These are phyloP conservation scores for Salvator merianae DNA, from an alignment of 2,113 vertebrate genomes.

Conservation along the genomic window DNA sequence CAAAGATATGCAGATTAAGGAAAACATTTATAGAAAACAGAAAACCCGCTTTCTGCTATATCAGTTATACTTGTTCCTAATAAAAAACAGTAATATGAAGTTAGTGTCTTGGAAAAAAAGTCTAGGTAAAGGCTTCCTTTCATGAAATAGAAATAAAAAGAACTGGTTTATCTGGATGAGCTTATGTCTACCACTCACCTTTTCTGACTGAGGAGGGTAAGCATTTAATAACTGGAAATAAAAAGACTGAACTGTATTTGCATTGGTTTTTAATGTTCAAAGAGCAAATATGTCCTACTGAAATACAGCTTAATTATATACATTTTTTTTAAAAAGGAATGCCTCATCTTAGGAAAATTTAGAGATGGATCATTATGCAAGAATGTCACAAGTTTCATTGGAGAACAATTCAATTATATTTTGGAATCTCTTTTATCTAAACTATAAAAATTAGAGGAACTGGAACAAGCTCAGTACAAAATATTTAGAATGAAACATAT, in stretches of 20 bases:
- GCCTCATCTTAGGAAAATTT: background rate
- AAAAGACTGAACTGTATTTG: slow-evolving; percentile 39
- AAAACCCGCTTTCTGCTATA: background rate
- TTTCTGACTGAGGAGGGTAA: slow-evolving; percentile 11
- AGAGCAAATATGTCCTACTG: slow-evolving; percentile 50
- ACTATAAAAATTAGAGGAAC: slow-evolving; percentile 46
- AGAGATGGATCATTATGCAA: background rate
- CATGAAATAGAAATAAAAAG: slow-evolving; percentile 33
- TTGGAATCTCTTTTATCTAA: background rate
- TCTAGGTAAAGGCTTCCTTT: background rate
- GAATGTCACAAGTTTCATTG: slow-evolving; percentile 4
- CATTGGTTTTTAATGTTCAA: slow-evolving; percentile 41
- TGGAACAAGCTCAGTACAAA: background rate
- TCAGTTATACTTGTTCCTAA: background rate
- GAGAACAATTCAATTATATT: slow-evolving; percentile 31
- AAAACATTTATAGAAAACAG: background rate
- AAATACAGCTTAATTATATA: background rate
- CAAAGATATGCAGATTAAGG: background rate
- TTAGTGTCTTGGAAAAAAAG: background rate
- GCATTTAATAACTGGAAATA: slow-evolving; percentile 34
- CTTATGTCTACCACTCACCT: slow-evolving; percentile 45
- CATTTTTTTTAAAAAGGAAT: background rate
- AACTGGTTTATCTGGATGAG: slow-evolving; percentile 1
- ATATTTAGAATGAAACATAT: slow-evolving; percentile 6
- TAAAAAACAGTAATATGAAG: background rate